These are phyloP conservation scores for Grallaria varia DNA, from an alignment of 2,113 vertebrate genomes.

Conservation along the genomic window DNA sequence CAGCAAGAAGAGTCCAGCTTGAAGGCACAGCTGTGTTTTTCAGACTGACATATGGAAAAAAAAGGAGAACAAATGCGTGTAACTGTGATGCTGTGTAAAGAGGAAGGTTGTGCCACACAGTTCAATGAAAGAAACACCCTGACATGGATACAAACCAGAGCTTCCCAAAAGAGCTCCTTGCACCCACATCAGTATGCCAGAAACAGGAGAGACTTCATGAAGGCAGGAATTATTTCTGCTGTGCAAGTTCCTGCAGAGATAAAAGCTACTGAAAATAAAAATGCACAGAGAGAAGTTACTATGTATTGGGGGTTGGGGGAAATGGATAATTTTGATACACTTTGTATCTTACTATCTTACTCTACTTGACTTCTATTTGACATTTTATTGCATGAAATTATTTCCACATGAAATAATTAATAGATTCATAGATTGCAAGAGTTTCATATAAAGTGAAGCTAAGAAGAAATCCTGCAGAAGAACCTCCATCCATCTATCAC, in stretches of 20 bases:
- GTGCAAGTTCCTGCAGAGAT: background rate
- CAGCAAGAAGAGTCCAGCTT: background rate
- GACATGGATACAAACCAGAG: background rate
- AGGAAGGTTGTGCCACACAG: background rate
- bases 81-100: background rate
- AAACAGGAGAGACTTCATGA: background rate
- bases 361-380: background rate
- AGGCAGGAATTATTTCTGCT: background rate
- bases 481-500: background rate
- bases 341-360: background rate
- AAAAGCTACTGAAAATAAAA: background rate
- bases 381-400: background rate
- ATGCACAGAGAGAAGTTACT: background rate
- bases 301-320: fast-evolving
- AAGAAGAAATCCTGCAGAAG: background rate
- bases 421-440: background rate
- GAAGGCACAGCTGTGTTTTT: background rate
- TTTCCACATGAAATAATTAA: background rate
- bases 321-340: background rate
- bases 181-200: background rate
- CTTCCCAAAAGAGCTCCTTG: background rate
- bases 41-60: background rate
- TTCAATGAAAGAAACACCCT: background rate
- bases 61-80: background rate
- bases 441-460: background rate